Evolutionary conservation across 1,140 invertebrate genomes (phyloP).

Genomic region (Tetramorium simillimum): DNA sequence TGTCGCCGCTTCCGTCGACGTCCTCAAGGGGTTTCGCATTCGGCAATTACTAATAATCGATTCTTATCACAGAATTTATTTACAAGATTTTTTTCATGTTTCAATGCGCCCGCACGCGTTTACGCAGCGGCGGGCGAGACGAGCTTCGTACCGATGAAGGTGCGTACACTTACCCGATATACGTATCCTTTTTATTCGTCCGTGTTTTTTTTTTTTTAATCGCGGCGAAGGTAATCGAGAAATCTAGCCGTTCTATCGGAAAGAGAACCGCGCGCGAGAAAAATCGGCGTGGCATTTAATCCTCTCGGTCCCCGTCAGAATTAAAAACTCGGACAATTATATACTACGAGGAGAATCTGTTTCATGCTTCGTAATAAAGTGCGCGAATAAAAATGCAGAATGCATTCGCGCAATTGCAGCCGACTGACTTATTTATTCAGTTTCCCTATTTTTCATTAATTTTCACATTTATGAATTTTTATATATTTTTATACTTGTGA

Average conservation of each 20-base stretch:
- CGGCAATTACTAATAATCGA: constrained; percentile 73
- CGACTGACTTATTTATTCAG: not conserved
- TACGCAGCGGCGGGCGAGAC: constrained; percentile 30
- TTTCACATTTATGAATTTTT: not conserved
- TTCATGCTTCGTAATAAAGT: not conserved
- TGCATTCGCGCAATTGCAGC: not conserved
- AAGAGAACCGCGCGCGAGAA: constrained; percentile 44
- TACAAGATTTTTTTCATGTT: constrained; percentile 67
- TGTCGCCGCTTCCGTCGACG: constrained; percentile 38
- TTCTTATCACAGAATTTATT: constrained; percentile 78
- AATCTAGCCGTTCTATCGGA: constrained; percentile 71
- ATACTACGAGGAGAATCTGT: not conserved
- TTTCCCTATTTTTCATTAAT: not conserved
- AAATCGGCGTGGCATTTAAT: constrained; percentile 40
- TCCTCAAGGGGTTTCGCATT: constrained; percentile 70
- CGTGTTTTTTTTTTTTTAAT: constrained; percentile 42
- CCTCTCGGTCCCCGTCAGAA: not conserved
- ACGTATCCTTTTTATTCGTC: not conserved
- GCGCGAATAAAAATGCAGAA: constrained; percentile 19
- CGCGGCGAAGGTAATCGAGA: constrained; percentile 62
- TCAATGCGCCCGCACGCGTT: constrained; percentile 27
- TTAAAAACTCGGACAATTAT: not conserved
- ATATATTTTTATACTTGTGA: not conserved
- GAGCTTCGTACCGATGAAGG: constrained; percentile 53
- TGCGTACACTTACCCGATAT: constrained; percentile 31